A percentile compares a stretch with the other conserved stretches of the same genome.
phyloP scores from a whole-genome alignment of 2,113 vertebrate species.

The Opisthocomus hoazin region DNA sequence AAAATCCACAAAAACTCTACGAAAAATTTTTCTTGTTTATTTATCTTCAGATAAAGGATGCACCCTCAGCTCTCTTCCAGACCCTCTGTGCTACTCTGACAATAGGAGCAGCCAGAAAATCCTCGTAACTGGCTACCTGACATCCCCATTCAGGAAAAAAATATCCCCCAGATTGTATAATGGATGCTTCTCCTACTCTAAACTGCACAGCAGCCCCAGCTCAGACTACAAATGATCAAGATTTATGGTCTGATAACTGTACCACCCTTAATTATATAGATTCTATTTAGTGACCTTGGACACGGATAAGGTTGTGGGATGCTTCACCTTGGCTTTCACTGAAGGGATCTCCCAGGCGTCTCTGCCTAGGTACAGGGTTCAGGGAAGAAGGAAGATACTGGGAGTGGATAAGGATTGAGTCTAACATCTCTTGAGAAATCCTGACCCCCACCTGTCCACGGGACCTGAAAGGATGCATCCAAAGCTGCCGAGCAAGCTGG shows the following conservation, averaged over 20 bases:
- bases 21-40: neutral
- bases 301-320: neutral
- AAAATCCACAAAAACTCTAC: neutral
- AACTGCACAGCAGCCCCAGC: neutral
- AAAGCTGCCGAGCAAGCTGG: neutral
- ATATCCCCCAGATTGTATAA: neutral
- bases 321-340: neutral
- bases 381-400: neutral
- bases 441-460: fast-evolving
- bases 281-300: neutral
- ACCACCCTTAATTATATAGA: neutral
- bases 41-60: neutral
- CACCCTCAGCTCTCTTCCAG: neutral
- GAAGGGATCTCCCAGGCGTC: neutral
- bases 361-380: neutral
- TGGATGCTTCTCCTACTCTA: neutral
- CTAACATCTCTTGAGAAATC: neutral
- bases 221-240: neutral
- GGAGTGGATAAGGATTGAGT: neutral
- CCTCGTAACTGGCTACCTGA: neutral
- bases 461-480: neutral
- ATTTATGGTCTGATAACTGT: neutral
- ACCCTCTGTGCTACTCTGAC: neutral
- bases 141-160: neutral
- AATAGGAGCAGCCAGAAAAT: neutral